Percentiles rank a stretch among this genome's conserved stretches.
Evolutionary conservation across 1,140 invertebrate genomes (phyloP).

Genomic region (Zaprionus gabonicus): DNA sequence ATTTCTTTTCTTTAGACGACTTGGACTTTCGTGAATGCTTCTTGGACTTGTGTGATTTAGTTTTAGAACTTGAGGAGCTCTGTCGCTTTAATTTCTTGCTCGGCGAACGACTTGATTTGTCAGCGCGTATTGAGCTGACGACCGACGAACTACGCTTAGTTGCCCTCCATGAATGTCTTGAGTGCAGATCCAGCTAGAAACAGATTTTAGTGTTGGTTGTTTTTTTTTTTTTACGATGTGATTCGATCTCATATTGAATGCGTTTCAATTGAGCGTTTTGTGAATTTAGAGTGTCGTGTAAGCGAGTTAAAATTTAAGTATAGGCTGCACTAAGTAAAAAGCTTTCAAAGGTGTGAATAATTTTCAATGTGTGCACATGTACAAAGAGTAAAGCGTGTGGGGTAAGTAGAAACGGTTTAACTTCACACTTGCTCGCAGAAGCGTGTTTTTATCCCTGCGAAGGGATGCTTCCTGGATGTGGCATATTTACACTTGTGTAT

Average conservation of each 20-base stretch:
- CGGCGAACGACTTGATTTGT: slow-evolving; percentile 47
- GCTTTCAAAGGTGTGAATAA: slow-evolving; percentile 25
- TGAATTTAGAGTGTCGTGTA: slow-evolving; percentile 12
- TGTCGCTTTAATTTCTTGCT: slow-evolving; percentile 59
- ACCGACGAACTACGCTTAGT: slow-evolving; percentile 72
- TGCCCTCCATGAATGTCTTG: slow-evolving; percentile 72
- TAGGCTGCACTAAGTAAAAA: slow-evolving; percentile 18
- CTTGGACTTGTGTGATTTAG: slow-evolving; percentile 68
- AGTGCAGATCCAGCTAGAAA: slow-evolving; percentile 77
- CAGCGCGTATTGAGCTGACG: slow-evolving; percentile 53
- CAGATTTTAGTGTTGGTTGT: slow-evolving; percentile 66
- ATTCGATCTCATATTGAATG: background rate
- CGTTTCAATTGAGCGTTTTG: background rate
- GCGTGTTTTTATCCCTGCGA: background rate
- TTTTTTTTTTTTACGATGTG: slow-evolving; percentile 7
- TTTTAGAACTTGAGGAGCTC: slow-evolving; percentile 55
- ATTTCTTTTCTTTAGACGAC: slow-evolving; percentile 53
- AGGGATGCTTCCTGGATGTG: background rate
- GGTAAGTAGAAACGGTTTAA: background rate
- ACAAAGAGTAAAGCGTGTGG: slow-evolving; percentile 31
- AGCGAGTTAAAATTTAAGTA: slow-evolving; percentile 8
- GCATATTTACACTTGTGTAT: background rate
- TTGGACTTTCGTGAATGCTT: slow-evolving; percentile 70
- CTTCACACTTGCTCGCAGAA: background rate
- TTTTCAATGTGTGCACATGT: slow-evolving; percentile 9